Base-by-base conservation (phyloP, 2,113 vertebrate species). In the Cyphomyrus plagiostoma region DNA sequence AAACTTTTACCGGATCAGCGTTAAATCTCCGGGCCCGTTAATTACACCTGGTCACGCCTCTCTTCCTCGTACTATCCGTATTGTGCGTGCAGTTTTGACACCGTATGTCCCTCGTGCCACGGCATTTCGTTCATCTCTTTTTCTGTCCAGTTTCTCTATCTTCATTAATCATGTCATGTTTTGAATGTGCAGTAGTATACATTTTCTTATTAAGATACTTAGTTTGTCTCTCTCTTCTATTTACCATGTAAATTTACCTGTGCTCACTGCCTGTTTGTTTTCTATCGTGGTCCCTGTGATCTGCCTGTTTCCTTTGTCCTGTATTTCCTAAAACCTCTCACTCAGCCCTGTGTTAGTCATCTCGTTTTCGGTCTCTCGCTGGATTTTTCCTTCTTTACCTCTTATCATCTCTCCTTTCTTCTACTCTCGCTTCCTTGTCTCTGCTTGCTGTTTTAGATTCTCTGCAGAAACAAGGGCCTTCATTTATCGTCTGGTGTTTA, bases 191-290 rank as follows among this genome's bases (percentile, higher is more conserved):
- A 70, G 58, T 66, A 10, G 10, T 46, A 80, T 52, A 56, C 84
- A 80, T 42, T 91, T 92, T 90, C 88, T 93, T 88, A 92, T 82
- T 45, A 7, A 92, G 92, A 90, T 91, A 89, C 87, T 91, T 89
- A 88, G 86, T 58, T 19, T 15, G 49, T 53, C n/a, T 74, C 74
- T 53, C 35, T 42, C 62, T 56, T 80, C 42, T 88, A 45, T 77
- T 30, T 70, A 77, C 3, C 15, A 23, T 46, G 45, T 49, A n/a
- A 39, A 88, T 19, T 17, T 87, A 2, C 86, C 15, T 53, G 7
- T 39, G 15, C 13, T 86, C 46, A n/a, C 17, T 85, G 42, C 3
- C 42, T 48, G 9, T 85, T 48, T n/a, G 21, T 8, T 49, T 1
- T 26, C 46, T n/a, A 5, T n/a, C 45, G 3, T n/a, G 42, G 39